Conservation (phyloP, 2,113 vertebrate genomes). For the Callipepla squamata region DNA sequence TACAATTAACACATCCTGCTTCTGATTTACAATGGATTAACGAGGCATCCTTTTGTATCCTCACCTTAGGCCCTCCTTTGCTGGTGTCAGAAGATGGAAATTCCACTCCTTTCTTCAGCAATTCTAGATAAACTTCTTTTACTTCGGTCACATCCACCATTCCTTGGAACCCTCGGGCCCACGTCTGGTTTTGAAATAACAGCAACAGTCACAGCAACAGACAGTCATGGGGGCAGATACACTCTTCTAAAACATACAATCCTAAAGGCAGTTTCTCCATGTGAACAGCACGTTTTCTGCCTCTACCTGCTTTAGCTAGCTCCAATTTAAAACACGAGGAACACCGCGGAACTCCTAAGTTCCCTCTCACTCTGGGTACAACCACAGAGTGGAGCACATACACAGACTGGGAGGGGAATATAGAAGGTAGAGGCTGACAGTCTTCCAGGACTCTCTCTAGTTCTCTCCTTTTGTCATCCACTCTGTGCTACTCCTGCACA, state of each 20-base stretch:
- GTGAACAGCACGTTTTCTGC: neutral
- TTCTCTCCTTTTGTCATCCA: neutral
- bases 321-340: neutral
- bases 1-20: constrained; percentile 7
- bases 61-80: constrained; percentile 62
- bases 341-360: neutral
- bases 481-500: neutral
- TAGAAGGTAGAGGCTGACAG: neutral
- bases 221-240: neutral
- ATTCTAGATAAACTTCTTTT: constrained; percentile 80
- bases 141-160: constrained; percentile 79
- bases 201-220: neutral
- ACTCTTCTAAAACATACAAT: accelerated
- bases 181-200: constrained; percentile 63
- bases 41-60: neutral
- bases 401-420: neutral
- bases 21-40: neutral
- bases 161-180: constrained; percentile 77
- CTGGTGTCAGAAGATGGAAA: constrained; percentile 69
- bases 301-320: neutral
- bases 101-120: constrained; percentile 82
- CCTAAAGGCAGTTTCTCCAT: neutral
- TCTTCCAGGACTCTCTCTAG: neutral
- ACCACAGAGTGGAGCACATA: neutral
- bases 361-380: neutral